Evolutionary conservation across 2,888 invertebrate genomes (phyloP).

Genomic region (Didymodactylos carnosus): DNA sequence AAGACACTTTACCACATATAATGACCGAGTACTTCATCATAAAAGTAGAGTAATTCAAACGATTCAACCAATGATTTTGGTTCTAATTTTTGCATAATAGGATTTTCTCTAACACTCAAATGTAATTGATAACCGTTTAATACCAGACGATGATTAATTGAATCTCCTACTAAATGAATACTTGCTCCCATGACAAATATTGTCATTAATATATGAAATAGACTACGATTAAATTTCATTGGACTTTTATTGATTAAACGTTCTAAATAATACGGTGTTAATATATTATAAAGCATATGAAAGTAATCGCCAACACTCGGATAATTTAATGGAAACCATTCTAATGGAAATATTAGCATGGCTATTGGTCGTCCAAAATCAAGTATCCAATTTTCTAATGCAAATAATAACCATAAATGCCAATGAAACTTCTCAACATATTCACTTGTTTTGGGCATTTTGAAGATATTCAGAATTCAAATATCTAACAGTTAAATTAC

Average conservation of each 20-base stretch:
- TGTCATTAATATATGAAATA: conserved; percentile 22
- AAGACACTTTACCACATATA: conserved; percentile 23
- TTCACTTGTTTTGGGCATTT: too few relatives aligned
- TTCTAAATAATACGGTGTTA: conserved; percentile 25
- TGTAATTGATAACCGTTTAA: conserved; percentile 25
- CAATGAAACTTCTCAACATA: conserved; percentile 14
- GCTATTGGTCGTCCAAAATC: conserved; percentile 28
- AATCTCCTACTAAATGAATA: conserved; percentile 28
- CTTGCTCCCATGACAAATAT: conserved; percentile 27
- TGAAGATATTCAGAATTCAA: too few relatives aligned
- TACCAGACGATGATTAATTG: conserved; percentile 24
- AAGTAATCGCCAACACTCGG: conserved; percentile 28
- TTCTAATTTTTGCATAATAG: conserved; percentile 24
- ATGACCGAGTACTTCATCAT: conserved; percentile 27
- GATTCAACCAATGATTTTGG: conserved; percentile 23
- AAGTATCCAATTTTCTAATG: conserved; percentile 26
- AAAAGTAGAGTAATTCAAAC: conserved; percentile 25
- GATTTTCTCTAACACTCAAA: conserved; percentile 24
- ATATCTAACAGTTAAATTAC: too few relatives aligned
- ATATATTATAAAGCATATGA: conserved; percentile 27
- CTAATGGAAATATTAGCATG: conserved; percentile 23
- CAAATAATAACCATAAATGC: conserved; percentile 22
- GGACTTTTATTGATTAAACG: conserved; percentile 23
- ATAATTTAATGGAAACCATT: conserved; percentile 23
- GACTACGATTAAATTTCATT: conserved; percentile 20